Percentiles rank a stretch among this genome's conserved stretches.
Evolutionary conservation across 2,797 vertebrate species (phyloP).

Genomic region (Molossus molossus): DNA sequence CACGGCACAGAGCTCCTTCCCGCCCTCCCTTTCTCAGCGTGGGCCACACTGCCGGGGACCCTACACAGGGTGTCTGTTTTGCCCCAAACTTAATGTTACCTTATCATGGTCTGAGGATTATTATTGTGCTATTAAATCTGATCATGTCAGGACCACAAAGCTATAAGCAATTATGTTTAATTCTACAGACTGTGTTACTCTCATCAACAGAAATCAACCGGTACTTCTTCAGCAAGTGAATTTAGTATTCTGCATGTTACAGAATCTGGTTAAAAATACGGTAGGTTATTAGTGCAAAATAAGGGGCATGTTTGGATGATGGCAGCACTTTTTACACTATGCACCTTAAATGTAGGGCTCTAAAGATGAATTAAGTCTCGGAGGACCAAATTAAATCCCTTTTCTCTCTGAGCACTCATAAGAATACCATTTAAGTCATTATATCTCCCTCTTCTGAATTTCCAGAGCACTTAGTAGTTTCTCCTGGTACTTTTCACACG

Average conservation of each 20-base stretch:
- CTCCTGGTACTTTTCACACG: neutral
- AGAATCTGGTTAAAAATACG: slow-evolving; percentile 69
- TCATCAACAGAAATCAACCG: slow-evolving; percentile 75
- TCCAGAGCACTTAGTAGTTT: neutral
- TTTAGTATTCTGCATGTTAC: slow-evolving; percentile 65
- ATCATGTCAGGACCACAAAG: slow-evolving; percentile 58
- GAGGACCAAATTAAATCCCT: neutral
- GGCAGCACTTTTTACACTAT: slow-evolving; percentile 51
- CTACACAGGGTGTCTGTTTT: neutral
- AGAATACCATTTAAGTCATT: neutral
- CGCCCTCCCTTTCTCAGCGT: neutral
- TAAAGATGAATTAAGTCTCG: neutral
- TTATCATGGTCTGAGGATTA: neutral
- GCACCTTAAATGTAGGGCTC: neutral
- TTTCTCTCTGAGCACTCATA: slow-evolving; percentile 38
- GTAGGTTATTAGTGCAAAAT: slow-evolving; percentile 60
- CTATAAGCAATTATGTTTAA: slow-evolving; percentile 73
- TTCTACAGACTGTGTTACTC: slow-evolving; percentile 59
- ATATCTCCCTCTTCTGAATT: neutral
- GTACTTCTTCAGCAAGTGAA: slow-evolving; percentile 67
- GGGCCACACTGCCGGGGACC: neutral
- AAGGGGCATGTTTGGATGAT: slow-evolving; percentile 49
- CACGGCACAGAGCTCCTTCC: neutral
- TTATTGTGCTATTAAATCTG: slow-evolving; percentile 61
- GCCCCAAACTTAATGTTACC: neutral